These are phyloP conservation scores for Columba janthina DNA, from an alignment of 2,113 vertebrate genomes.

Conservation along the genomic window DNA sequence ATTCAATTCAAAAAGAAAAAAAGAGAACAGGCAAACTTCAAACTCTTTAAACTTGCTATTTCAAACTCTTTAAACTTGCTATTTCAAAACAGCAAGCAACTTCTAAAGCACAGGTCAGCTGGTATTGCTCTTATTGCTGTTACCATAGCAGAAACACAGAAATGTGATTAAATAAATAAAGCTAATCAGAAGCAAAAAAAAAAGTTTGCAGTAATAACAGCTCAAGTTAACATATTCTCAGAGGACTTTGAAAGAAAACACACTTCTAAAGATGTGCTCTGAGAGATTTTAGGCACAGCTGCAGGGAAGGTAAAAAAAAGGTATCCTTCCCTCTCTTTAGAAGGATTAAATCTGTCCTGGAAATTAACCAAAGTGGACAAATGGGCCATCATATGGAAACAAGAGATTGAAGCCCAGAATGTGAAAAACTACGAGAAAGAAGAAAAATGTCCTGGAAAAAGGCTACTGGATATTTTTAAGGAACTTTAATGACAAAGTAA, in stretches of 20 bases:
- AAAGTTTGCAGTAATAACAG: constrained; percentile 4
- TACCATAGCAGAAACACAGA: constrained; percentile 53
- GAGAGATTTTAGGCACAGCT: constrained; percentile 47
- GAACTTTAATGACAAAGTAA: neutral
- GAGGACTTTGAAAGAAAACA: constrained; percentile 48
- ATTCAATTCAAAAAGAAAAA: neutral
- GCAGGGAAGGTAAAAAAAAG: neutral
- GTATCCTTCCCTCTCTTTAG: constrained; percentile 19
- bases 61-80: neutral
- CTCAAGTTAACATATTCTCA: constrained; percentile 34
- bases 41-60: neutral
- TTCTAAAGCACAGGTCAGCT: constrained; percentile 10
- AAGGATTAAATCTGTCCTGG: constrained; percentile 41
- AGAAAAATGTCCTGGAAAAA: constrained; percentile 14
- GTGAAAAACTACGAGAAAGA: constrained; percentile 1
- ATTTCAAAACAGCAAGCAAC: neutral
- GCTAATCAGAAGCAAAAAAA: constrained; percentile 33
- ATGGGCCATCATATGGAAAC: neutral
- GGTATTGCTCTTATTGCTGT: neutral
- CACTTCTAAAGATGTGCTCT: constrained; percentile 37
- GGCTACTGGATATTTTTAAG: constrained; percentile 23
- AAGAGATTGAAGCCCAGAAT: constrained; percentile 13
- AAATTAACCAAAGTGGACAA: constrained; percentile 22
- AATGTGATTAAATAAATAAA: constrained; percentile 60
- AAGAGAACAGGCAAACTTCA: neutral